Evolutionary conservation across 1,140 invertebrate genomes (phyloP).

Genomic region (Bombus confusus): DNA sequence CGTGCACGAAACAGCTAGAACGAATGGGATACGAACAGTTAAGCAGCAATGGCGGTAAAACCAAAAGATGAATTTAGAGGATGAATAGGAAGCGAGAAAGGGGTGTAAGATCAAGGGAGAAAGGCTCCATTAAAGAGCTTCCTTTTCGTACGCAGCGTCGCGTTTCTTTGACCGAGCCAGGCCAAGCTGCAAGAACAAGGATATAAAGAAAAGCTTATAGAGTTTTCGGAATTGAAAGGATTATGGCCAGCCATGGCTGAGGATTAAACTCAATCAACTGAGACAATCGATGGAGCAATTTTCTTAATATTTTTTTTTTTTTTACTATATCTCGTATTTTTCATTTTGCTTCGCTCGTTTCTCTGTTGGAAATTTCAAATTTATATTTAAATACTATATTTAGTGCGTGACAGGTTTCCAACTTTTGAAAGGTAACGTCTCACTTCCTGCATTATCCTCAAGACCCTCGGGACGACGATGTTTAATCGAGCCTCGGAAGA

Average conservation of each 20-base stretch:
- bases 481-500: slow-evolving; percentile 22
- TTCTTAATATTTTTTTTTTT: no score
- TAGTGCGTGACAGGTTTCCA: neutral
- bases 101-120: slow-evolving; percentile 39
- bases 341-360: no score
- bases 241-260: no score
- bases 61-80: slow-evolving; percentile 38
- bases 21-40: slow-evolving; percentile 58
- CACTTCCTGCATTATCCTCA: slow-evolving; percentile 1
- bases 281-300: no score
- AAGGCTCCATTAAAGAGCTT: slow-evolving; percentile 47
- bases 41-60: slow-evolving; percentile 36
- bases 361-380: no score
- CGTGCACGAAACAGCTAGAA: slow-evolving; percentile 50
- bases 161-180: no score
- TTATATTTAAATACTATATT: neutral
- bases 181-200: slow-evolving; percentile 9
- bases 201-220: slow-evolving; percentile 39
- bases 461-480: neutral
- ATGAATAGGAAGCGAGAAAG: slow-evolving; percentile 50
- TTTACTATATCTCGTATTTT: no score
- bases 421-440: neutral
- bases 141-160: slow-evolving; percentile 36
- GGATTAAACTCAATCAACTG: no score
- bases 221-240: slow-evolving; percentile 42